Evolutionary conservation across 2,888 invertebrate genomes (phyloP).

Genomic region (Acanthacorydalis orientalis): DNA sequence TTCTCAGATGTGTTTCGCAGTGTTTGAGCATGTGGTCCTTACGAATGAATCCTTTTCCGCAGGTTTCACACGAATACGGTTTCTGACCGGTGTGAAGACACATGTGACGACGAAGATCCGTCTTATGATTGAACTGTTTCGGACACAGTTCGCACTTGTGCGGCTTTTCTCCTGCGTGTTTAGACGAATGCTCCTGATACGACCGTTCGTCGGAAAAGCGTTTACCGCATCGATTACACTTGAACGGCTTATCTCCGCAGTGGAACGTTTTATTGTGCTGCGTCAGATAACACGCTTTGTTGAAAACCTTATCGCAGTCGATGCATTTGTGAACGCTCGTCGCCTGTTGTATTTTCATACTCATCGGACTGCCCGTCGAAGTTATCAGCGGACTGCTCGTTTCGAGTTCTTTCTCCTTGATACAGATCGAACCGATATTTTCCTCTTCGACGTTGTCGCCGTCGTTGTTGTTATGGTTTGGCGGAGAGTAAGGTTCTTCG

Average conservation of each 20-base stretch:
- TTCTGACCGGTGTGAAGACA: slow-evolving; percentile 76
- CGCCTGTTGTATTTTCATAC: slow-evolving; percentile 7
- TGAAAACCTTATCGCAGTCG: slow-evolving; percentile 71
- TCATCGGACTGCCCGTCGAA: slow-evolving; percentile 15
- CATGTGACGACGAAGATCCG: slow-evolving; percentile 72
- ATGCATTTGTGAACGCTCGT: slow-evolving; percentile 44
- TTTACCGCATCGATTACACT: slow-evolving; percentile 74
- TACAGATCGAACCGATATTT: slow-evolving; percentile 23
- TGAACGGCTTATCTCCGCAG: slow-evolving; percentile 70
- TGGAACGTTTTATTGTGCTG: slow-evolving; percentile 86
- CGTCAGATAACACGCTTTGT: slow-evolving; percentile 73
- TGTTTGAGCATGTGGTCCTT: slow-evolving; percentile 87
- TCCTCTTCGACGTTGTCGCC: slow-evolving; percentile 16
- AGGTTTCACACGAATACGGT: slow-evolving; percentile 64
- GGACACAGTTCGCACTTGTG: slow-evolving; percentile 74
- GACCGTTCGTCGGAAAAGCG: slow-evolving; percentile 55
- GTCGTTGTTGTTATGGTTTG: slow-evolving; percentile 10
- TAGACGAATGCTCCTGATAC: slow-evolving; percentile 56
- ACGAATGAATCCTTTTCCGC: slow-evolving; percentile 76
- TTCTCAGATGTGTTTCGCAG: slow-evolving; percentile 56
- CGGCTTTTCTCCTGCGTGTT: slow-evolving; percentile 70
- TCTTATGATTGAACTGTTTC: slow-evolving; percentile 83
- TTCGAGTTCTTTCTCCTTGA: slow-evolving; percentile 19
- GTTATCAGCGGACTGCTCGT: slow-evolving; percentile 19
- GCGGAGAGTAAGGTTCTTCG: slow-evolving; percentile 9